Evolutionary conservation across 2,113 vertebrate species (phyloP), one percentile per base, ranked within the genome.

Genomic region (Cyanocitta stelleri): DNA sequence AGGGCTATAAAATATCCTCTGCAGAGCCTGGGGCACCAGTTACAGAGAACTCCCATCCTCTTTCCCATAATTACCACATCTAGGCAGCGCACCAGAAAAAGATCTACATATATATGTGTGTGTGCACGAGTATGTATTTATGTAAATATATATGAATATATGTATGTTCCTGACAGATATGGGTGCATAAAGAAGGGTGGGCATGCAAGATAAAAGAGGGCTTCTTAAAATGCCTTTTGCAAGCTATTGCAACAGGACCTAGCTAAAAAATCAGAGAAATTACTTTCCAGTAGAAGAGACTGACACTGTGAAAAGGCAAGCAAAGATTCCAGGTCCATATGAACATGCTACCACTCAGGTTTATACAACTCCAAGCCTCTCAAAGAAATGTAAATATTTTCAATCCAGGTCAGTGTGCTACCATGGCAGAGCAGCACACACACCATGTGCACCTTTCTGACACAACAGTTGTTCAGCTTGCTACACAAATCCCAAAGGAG

Each of bases 381-480:
- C 44, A 94, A 46, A 56, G 10, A 93, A 90, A 64, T 4, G 3
- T 49, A 68, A 75, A 72, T 78, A 9, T 92, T 90, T 93, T 73
- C 71, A 82, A 66, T 85, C 66, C 83, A 82, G 93, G 90, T 87
- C 96, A 93, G 18, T 12, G 12, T 78, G 80, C 69, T 92, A 61
- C n/a, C 3, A 0, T 10, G n/a, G 66, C 72, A 78, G 37, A 85
- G 49, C 74, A 72, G 86, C 75, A 41, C 62, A 78, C 29, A 79
- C 21, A 77, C 69, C 80, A 43, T 8, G 86, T 95, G 90, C 88
- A 96, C 92, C 90, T 94, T 94, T 85, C 74, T 86, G 81, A 90
- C 90, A 96, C 59, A 92, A 93, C 93, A 96, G 93, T 96, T 95
- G 95, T 89, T 96, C 90, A 92, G 85, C 81, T 93, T 89, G 90